Evolutionary conservation across 2,888 invertebrate species (phyloP), one percentile per base, ranked within the genome.

Genomic region (Dorcus hopei): DNA sequence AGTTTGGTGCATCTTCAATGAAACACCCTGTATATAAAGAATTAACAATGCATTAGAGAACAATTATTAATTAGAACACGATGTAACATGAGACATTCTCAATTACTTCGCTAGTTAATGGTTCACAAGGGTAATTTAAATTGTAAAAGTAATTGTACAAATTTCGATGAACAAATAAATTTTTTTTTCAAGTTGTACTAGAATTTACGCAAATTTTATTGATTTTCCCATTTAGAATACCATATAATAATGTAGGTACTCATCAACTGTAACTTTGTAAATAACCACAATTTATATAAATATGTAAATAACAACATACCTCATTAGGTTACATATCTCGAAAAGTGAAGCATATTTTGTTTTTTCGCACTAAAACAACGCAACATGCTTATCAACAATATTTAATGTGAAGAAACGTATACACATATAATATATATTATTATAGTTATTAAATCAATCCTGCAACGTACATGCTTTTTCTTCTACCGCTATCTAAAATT

Each of bases 271-370:
- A 50, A 50, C 39, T 50, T 38, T 50, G 50, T 50, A 50, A 38
- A 38, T 45, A 45, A 45, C 45, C 50, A 50, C 50, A 50, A 50
- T 50, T 50, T 50, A 50, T 50, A 50, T 50, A 50, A 50, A 50
- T 14, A 50, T 50, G 39, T 3, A 50, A 50, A 50, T 50, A n/a
- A n/a, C n/a, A 33, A 49, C 50, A 50, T 38, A 50, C n/a, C 50
- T 50, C 3, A 3, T 45, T 45, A 45, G 38, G 50, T 50, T 50
- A 50, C 38, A 50, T 50, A 50, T 38, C 50, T 50, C 39, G 14
- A 50, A 38, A 38, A 50, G 11, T 50, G 39, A 50, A 38, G 38
- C 50, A 50, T 50, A 50, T 50, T 50, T 50, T n/a, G n/a, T 50
- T 50, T 50, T 50, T 38, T 50, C 50, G 7, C 50, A 38, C 50